phyloP scores from a whole-genome alignment of 2,113 vertebrate genomes.

The Rhineura floridana region DNA sequence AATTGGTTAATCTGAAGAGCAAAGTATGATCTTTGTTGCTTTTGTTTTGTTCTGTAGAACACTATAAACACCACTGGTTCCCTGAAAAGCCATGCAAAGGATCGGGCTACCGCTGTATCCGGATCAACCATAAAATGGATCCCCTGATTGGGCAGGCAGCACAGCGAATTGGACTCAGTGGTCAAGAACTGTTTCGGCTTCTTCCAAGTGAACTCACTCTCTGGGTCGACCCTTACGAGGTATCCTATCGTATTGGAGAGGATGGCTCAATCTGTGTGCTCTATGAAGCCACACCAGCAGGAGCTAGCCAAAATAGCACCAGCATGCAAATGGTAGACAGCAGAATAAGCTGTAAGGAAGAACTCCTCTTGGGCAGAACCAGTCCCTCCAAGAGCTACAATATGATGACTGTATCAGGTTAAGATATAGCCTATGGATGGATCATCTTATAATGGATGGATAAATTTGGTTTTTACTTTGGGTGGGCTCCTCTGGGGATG shows the following conservation, averaged over 20 bases:
- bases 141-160: slow-evolving; percentile 97
- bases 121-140: slow-evolving; percentile 99
- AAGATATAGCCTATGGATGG: slow-evolving; percentile 85
- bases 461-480: slow-evolving; percentile 91
- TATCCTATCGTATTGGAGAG: slow-evolving; percentile 98
- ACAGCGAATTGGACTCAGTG: slow-evolving; percentile 95
- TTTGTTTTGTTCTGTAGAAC: slow-evolving; percentile 80
- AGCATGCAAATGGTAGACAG: slow-evolving; percentile 92
- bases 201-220: slow-evolving; percentile 98
- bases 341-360: slow-evolving; percentile 99
- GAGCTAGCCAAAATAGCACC: slow-evolving; percentile 77
- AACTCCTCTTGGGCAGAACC: slow-evolving; percentile 94
- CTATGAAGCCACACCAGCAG: slow-evolving; percentile 90
- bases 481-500: slow-evolving; percentile 89
- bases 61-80: slow-evolving; percentile 99
- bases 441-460: slow-evolving; percentile 95
- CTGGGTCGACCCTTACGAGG: slow-evolving; percentile 98
- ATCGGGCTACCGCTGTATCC: slow-evolving; percentile 98
- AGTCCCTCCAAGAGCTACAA: slow-evolving; percentile 98
- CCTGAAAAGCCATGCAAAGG: slow-evolving; percentile 97
- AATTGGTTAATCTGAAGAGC: not conserved
- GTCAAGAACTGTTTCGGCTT: slow-evolving; percentile 97
- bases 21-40: slow-evolving; percentile 53
- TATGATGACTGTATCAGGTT: slow-evolving; percentile 99
- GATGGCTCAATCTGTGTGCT: slow-evolving; percentile 99